Percentiles rank a stretch among this genome's conserved stretches.
Evolutionary conservation across 1,140 invertebrate species (phyloP).

Genomic region (Nephila pilipes): DNA sequence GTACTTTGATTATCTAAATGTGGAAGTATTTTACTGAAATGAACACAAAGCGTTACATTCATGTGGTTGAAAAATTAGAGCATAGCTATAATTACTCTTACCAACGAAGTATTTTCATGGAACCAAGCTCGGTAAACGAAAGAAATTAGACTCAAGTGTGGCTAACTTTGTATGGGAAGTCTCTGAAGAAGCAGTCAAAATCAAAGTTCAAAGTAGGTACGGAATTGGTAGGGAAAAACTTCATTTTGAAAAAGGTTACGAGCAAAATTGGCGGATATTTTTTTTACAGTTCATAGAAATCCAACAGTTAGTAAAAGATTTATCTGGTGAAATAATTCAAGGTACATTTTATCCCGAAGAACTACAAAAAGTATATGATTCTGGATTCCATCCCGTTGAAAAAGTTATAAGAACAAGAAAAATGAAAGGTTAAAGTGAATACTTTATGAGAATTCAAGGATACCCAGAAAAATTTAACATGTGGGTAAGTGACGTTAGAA

Average conservation of each 20-base stretch:
- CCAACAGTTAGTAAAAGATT: slow-evolving; percentile 39
- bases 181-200: background rate
- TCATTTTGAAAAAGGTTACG: background rate
- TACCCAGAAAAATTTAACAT: background rate
- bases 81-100: no score
- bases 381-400: no score
- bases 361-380: background rate
- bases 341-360: background rate
- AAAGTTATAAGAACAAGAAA: slow-evolving; percentile 14
- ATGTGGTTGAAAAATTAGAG: background rate
- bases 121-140: no score
- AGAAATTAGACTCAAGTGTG: no score
- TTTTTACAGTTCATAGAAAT: background rate
- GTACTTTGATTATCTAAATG: no score
- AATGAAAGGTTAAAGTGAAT: slow-evolving; percentile 2
- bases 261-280: background rate
- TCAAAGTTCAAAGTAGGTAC: background rate
- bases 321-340: background rate
- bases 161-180: background rate
- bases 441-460: slow-evolving; percentile 12
- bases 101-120: no score
- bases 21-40: no score
- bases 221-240: background rate
- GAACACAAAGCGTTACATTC: background rate
- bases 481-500: no score